Evolutionary conservation across 2,888 invertebrate genomes (phyloP).

Genomic region (Dryobota labecula): DNA sequence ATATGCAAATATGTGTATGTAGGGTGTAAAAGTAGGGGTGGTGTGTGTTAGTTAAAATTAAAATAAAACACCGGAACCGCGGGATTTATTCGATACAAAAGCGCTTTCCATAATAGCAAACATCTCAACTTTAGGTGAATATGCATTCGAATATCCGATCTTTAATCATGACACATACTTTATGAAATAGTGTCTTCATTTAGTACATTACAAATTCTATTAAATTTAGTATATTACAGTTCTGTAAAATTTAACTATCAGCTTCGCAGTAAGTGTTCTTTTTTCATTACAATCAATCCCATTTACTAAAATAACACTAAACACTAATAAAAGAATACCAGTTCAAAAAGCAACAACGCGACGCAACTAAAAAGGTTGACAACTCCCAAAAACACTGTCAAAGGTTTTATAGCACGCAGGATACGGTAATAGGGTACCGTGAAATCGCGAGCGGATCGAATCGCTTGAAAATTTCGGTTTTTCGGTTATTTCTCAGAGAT

Average conservation of each 20-base stretch:
- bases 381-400: constrained; percentile 52
- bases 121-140: no score
- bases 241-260: no score
- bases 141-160: no score
- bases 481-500: constrained; percentile 91
- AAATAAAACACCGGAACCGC: no score
- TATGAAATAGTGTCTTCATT: not conserved
- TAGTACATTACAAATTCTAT: not conserved
- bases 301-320: not conserved
- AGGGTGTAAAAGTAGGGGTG: no score
- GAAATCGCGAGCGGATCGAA: constrained; percentile 88
- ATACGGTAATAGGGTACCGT: constrained; percentile 85
- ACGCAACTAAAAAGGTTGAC: constrained; percentile 49
- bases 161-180: no score
- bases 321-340: not conserved
- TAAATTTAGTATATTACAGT: no score
- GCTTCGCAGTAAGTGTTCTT: fast-evolving
- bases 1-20: no score
- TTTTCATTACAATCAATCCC: not conserved
- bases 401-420: constrained; percentile 72
- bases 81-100: no score
- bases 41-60: no score
- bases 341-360: not conserved
- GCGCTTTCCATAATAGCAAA: no score
- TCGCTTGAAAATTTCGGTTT: constrained; percentile 91